These are phyloP conservation scores for Pantherophis alleghaniensis DNA, from an alignment of 2,797 vertebrate species.

Conservation along the genomic window DNA sequence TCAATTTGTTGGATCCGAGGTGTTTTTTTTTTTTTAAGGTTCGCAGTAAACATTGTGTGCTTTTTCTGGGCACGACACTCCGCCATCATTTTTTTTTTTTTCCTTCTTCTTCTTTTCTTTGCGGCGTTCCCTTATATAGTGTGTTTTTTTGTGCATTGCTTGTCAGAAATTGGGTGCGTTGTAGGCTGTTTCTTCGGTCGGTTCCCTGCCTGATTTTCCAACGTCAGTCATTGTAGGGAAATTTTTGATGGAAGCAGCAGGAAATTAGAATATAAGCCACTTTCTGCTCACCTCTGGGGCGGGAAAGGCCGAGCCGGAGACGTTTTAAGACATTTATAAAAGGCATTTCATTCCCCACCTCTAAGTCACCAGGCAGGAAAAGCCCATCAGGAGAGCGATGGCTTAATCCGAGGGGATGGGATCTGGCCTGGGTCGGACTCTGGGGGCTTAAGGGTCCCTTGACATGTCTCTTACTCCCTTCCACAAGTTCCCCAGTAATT, in stretches of 20 bases:
- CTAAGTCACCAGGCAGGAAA: not conserved
- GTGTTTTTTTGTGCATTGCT: not conserved
- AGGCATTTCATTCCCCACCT: not conserved
- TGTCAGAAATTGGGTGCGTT: not conserved
- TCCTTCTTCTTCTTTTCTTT: fast-evolving
- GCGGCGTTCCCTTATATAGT: not conserved
- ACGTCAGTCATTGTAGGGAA: not conserved
- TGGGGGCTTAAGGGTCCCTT: not conserved
- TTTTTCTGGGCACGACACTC: not conserved
- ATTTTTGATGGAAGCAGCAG: not conserved
- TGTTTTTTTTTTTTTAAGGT: not conserved
- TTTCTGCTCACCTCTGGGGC: not conserved
- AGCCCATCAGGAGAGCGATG: fast-evolving
- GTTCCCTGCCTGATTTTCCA: not conserved
- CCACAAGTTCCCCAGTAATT: not conserved
- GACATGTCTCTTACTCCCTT: not conserved
- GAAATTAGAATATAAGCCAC: not conserved
- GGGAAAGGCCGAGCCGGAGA: not conserved
- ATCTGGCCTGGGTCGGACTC: not conserved
- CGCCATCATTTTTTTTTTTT: too few relatives aligned
- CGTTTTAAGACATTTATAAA: not conserved
- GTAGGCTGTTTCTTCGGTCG: not conserved
- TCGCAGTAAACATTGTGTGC: not conserved
- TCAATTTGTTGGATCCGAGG: not conserved
- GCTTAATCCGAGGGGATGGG: not conserved